A percentile compares a stretch with the other conserved stretches of the same genome.
Evolutionary conservation across 2,797 vertebrate genomes (phyloP).

Genomic region (Esox masquinongy): DNA sequence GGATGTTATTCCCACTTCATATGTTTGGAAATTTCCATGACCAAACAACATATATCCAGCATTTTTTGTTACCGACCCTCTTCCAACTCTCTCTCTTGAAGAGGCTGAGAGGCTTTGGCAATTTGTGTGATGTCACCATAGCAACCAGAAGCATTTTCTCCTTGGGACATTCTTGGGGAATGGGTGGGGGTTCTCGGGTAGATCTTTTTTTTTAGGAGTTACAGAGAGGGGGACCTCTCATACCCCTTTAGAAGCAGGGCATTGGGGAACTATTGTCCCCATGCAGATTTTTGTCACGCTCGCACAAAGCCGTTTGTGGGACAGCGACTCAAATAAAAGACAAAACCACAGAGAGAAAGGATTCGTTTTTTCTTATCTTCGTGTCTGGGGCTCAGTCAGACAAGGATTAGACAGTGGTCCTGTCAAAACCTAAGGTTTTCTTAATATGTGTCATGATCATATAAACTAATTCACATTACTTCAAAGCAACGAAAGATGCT

Average conservation of each 20-base stretch:
- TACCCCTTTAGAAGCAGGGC: neutral
- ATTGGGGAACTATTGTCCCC: slow-evolving; percentile 47
- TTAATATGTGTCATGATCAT: neutral
- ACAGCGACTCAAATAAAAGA: slow-evolving; percentile 35
- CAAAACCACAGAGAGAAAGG: slow-evolving; percentile 30
- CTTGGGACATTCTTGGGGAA: slow-evolving; percentile 35
- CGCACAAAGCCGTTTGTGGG: slow-evolving; percentile 54
- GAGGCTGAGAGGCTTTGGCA: slow-evolving; percentile 43
- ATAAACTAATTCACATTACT: neutral
- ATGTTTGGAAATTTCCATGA: neutral
- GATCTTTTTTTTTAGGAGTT: neutral
- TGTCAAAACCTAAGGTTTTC: slow-evolving; percentile 7
- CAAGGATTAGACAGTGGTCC: slow-evolving; percentile 20
- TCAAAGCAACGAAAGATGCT: neutral
- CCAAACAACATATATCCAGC: neutral
- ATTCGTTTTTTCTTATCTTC: slow-evolving; percentile 47
- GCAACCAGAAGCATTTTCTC: slow-evolving; percentile 39
- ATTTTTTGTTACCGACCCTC: neutral
- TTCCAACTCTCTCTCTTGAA: neutral
- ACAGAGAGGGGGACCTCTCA: neutral
- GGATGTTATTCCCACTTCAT: neutral
- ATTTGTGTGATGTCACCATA: slow-evolving; percentile 51
- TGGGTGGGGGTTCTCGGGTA: neutral
- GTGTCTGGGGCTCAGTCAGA: slow-evolving; percentile 21
- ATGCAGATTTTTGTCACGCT: slow-evolving; percentile 55